A percentile compares a stretch with the other conserved stretches of the same genome.
These are phyloP conservation scores for Stylophora pistillata DNA, from an alignment of 64 coral and sea anemone species.

Conservation along the genomic window DNA sequence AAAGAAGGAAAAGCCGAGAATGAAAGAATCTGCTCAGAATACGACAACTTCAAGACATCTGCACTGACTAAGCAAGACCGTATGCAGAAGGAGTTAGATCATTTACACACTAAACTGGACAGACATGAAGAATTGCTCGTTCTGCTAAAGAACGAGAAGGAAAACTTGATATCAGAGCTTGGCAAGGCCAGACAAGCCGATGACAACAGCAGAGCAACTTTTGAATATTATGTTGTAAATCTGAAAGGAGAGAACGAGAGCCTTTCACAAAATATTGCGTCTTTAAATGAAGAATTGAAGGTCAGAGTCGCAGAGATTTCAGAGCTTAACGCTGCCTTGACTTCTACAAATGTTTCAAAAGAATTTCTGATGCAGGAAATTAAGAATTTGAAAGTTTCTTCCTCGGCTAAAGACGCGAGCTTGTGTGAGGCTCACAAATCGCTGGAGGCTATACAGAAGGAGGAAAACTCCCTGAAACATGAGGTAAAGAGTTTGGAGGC, in stretches of 20 bases:
- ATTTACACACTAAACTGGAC: slow-evolving; percentile 14
- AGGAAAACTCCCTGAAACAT: slow-evolving; percentile 5
- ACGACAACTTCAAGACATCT: slow-evolving; percentile 26
- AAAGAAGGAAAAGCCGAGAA: slow-evolving; percentile 6
- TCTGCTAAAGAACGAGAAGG: slow-evolving; percentile 26
- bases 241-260: slow-evolving; percentile 22
- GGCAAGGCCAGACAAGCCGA: slow-evolving; percentile 26
- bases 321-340: slow-evolving; percentile 15
- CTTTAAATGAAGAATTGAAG: slow-evolving; percentile 25
- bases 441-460: slow-evolving; percentile 5
- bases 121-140: slow-evolving; percentile 13
- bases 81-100: slow-evolving; percentile 23
- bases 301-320: background rate
- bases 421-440: slow-evolving; percentile 10
- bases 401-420: slow-evolving; percentile 18
- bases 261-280: background rate
- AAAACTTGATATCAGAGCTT: slow-evolving; percentile 40
- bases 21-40: background rate
- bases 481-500: slow-evolving; percentile 10
- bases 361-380: slow-evolving; percentile 27
- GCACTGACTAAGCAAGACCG: slow-evolving; percentile 8
- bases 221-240: slow-evolving; percentile 20
- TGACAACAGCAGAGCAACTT: background rate
- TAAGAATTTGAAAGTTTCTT: background rate
- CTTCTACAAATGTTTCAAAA: slow-evolving; percentile 32